These are phyloP conservation scores for Sigmodon hispidus DNA, from an alignment of 2,113 vertebrate species.

Conservation along the genomic window DNA sequence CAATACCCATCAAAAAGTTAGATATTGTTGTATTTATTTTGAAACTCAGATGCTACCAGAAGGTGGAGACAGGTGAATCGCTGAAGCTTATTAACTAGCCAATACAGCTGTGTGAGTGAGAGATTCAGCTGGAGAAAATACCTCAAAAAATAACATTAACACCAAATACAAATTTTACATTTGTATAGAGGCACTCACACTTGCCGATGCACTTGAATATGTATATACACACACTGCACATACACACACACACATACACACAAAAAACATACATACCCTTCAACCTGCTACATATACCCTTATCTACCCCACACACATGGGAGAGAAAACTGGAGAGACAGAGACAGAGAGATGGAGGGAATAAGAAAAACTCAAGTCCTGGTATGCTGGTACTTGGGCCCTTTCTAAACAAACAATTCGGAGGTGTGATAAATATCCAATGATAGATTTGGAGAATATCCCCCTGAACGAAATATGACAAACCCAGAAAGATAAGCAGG, in stretches of 20 bases:
- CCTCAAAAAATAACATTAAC: no score
- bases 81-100: not conserved
- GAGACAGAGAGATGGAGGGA: not conserved
- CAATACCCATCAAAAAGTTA: no score
- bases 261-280: no score
- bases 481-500: no score
- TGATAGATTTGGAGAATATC: no score
- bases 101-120: not conserved
- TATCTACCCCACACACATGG: not conserved
- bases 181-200: not conserved
- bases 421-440: not conserved
- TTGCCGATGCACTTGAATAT: not conserved
- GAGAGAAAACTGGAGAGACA: no score
- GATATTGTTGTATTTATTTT: not conserved
- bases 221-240: not conserved
- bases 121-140: not conserved
- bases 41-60: not conserved
- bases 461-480: no score
- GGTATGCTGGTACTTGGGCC: not conserved
- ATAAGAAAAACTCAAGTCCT: not conserved
- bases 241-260: not conserved
- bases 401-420: not conserved
- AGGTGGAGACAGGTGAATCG: not conserved
- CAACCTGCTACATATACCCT: no score
- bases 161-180: not conserved